phyloP scores from a whole-genome alignment of 1,140 invertebrate species.

The Drosophila paulistorum region DNA sequence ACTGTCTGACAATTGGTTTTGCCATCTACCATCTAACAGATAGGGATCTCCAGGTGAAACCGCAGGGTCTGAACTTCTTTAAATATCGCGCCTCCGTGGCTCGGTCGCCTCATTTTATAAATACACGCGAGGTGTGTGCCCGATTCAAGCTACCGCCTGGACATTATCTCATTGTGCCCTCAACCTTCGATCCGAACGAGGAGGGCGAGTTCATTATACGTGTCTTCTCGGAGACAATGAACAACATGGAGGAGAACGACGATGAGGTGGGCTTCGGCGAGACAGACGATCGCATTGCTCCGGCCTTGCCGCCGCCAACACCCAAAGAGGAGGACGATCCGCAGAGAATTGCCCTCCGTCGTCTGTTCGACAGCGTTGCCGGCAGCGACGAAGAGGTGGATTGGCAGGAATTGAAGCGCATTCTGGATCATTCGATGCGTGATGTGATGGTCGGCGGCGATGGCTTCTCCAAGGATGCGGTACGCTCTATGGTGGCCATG shows the following conservation, averaged over 20 bases:
- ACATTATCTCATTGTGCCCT: conserved; percentile 97
- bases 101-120: conserved; percentile 97
- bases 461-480: conserved; percentile 96
- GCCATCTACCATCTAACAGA: conserved; percentile 95
- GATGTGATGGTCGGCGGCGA: conserved; percentile 84
- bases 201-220: conserved; percentile 98
- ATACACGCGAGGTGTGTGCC: conserved; percentile 93
- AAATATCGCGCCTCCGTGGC: conserved; percentile 97
- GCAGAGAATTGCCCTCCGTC: conserved; percentile 86
- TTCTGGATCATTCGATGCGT: conserved; percentile 95
- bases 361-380: conserved; percentile 94
- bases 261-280: conserved; percentile 91
- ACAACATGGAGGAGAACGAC: conserved; percentile 94
- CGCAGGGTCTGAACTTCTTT: conserved; percentile 96
- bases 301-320: conserved; percentile 70
- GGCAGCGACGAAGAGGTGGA: conserved; percentile 97
- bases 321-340: conserved; percentile 83
- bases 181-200: conserved; percentile 98
- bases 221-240: conserved; percentile 97
- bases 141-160: conserved; percentile 96
- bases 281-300: conserved; percentile 85
- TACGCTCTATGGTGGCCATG: conserved; percentile 98
- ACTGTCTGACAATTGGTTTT: conserved; percentile 98
- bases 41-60: conserved; percentile 90
- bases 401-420: conserved; percentile 96